phyloP scores from a whole-genome alignment of 1,140 invertebrate genomes.

The Homarus americanus region DNA sequence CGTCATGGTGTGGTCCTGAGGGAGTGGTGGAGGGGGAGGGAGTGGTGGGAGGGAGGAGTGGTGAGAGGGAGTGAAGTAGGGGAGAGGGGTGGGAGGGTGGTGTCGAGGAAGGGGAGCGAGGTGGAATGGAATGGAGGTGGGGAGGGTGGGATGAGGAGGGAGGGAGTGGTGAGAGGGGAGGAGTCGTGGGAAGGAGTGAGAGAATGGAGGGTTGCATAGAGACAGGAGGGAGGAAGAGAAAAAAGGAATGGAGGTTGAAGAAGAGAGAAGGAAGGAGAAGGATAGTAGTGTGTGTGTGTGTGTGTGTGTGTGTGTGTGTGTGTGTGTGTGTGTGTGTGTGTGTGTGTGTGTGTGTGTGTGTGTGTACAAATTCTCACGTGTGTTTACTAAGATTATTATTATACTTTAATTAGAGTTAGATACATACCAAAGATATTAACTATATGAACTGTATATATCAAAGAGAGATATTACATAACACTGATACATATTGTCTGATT shows the following conservation, averaged over 20 bases:
- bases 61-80: neutral
- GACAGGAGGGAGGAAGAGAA: neutral
- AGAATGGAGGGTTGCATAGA: neutral
- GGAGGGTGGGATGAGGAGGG: neutral
- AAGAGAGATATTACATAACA: too few species aligned
- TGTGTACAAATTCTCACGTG: too few species aligned
- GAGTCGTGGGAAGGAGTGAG: neutral
- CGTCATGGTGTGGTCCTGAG: too few species aligned
- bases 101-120: neutral
- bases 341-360: slow-evolving; percentile 12
- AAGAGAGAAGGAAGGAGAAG: too few species aligned
- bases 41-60: neutral
- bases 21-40: neutral
- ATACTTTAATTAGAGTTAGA: too few species aligned
- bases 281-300: neutral
- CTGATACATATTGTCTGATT: too few species aligned
- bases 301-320: slow-evolving; percentile 18
- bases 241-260: neutral
- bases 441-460: too few species aligned
- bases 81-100: neutral
- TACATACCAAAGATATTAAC: too few species aligned
- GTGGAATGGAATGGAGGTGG: neutral
- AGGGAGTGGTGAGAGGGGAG: neutral
- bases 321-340: slow-evolving; percentile 16
- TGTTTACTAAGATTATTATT: too few species aligned